Conservation (phyloP, 2,888 invertebrate species). For the Lingula anatina region DNA sequence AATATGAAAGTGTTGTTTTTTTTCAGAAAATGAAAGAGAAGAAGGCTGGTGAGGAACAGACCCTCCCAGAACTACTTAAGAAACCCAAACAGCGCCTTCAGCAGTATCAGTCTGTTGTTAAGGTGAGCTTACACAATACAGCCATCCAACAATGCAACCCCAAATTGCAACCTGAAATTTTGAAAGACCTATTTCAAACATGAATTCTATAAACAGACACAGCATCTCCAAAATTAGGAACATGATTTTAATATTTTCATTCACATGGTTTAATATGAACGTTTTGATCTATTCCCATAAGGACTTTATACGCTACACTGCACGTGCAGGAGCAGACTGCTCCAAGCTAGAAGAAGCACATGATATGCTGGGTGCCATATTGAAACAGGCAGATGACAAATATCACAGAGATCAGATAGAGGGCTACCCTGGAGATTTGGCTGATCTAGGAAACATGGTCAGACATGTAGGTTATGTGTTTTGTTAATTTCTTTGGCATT, state of each 20-base stretch:
- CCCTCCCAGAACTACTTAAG: constrained; percentile 19
- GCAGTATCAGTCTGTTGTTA: constrained; percentile 28
- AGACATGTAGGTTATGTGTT: constrained; percentile 71
- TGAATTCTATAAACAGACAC: no score
- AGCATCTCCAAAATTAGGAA: not conserved
- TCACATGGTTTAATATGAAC: no score
- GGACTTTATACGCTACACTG: constrained; percentile 32
- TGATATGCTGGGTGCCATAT: constrained; percentile 86
- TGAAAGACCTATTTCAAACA: no score
- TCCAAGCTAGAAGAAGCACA: constrained; percentile 29
- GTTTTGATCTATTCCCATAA: constrained; percentile 7
- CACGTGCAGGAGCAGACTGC: constrained; percentile 24
- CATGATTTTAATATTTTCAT: no score
- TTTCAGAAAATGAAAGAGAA: constrained; percentile 13
- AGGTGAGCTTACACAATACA: no score
- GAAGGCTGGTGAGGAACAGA: constrained; percentile 16
- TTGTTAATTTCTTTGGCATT: no score
- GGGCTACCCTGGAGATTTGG: constrained; percentile 82
- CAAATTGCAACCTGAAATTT: no score
- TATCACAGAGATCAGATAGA: constrained; percentile 87
- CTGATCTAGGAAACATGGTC: constrained; percentile 82
- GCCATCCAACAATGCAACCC: no score
- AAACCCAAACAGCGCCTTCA: constrained; percentile 27
- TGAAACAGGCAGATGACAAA: constrained; percentile 84
- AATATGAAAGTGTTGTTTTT: not conserved